Base-by-base conservation (phyloP, 1,140 invertebrate species). In the Calliopsis andreniformis region DNA sequence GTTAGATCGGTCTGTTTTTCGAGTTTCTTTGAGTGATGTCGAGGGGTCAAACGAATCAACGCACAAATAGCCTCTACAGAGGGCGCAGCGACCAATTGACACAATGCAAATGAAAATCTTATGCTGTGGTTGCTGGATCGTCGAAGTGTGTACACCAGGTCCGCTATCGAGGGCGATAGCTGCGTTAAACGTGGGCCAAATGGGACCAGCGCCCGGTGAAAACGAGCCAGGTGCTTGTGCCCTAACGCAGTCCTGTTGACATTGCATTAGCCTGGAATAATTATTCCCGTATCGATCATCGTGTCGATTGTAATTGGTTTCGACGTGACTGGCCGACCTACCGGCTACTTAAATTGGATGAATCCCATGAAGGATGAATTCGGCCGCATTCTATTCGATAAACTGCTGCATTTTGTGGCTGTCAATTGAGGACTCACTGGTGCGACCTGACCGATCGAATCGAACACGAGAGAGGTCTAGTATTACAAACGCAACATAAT, bases 221-320 rank as follows among this genome's bases (percentile, higher is more conserved):
- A 76, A 79, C 63, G 70, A 76, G 68, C 39, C 69, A 49, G 35
- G 8, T 35, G 80, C 62, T 79, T 69, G 58, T 79, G 64, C 53
- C 58, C 53, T 66, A 56, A 59, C 51, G 45, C 58, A 35, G 53
- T 72, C 64, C 39, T 82, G 83, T 87, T 87, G 82, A 82, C 79
- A 79, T 78, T 86, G 82, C 84, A 84, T 87, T 86, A 86, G 63
- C 75, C 58, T 32, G 78, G 67, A 82, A 83, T 85, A 87, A 88
- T 88, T 87, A 87, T 79, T 83, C 70, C 49, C 69, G 63, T 82
- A 87, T 87, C 87, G 85, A 88, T 87, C 86, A 87, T 82, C 76
- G 64, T 69, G 45, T 78, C 64, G 69, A 69, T 59, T 78, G 72
- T 86, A 86, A 83, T 82, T 82, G 79, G 76, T 84, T 79, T 68